A percentile compares a stretch with the other conserved stretches of the same genome.
Conservation (phyloP, 2,888 invertebrate genomes). For the Calameuta idolon region DNA sequence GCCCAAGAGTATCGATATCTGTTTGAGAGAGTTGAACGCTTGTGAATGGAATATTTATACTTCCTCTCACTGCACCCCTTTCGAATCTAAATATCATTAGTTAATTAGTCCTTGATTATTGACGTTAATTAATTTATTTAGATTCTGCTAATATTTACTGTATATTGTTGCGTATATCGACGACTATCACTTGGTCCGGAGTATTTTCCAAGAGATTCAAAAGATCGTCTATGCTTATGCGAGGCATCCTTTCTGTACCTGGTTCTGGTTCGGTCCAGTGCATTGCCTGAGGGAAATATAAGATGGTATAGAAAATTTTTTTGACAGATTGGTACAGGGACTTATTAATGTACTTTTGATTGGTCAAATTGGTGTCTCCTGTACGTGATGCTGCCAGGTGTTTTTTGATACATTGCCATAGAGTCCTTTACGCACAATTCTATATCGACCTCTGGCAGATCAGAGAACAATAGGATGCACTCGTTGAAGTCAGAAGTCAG, state of each 20-base stretch:
- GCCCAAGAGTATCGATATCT: slow-evolving; percentile 78
- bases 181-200: slow-evolving; percentile 71
- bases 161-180: slow-evolving; percentile 77
- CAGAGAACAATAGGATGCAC: slow-evolving; percentile 97
- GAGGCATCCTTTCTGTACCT: slow-evolving; percentile 69
- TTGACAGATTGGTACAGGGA: background rate
- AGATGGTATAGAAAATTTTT: background rate
- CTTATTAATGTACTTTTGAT: slow-evolving; percentile 42
- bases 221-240: slow-evolving; percentile 89
- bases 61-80: slow-evolving; percentile 82
- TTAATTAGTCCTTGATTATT: background rate
- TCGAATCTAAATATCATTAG: slow-evolving; percentile 75
- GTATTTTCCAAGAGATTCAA: slow-evolving; percentile 77
- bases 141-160: slow-evolving; percentile 72
- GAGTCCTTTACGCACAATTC: slow-evolving; percentile 92
- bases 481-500: slow-evolving; percentile 96
- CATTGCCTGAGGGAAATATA: slow-evolving; percentile 38
- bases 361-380: slow-evolving; percentile 78
- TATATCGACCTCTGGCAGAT: slow-evolving; percentile 96
- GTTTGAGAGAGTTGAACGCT: slow-evolving; percentile 79
- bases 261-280: slow-evolving; percentile 59
- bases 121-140: background rate
- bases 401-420: slow-evolving; percentile 84
- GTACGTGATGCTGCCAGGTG: slow-evolving; percentile 90
- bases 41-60: slow-evolving; percentile 90